Base-by-base conservation (phyloP, 2,113 vertebrate genomes). In the Sminthopsis crassicaudata region DNA sequence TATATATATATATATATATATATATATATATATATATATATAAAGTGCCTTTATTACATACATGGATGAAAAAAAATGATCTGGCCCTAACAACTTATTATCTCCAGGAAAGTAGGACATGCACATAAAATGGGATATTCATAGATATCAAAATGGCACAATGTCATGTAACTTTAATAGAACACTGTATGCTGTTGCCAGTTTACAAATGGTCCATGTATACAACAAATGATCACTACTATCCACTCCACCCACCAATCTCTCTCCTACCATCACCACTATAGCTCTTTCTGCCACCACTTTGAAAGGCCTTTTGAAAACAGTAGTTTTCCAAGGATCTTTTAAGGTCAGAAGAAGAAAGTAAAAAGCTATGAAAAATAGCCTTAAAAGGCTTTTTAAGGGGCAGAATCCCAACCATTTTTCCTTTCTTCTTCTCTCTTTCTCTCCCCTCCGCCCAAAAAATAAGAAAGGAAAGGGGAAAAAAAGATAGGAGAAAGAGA, bases 101-200 rank as follows among this genome's bases (percentile, higher is more conserved):
- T 36, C 9, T 60, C 10, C 36, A 67, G 36, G 30, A 67, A 76
- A n/a, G 30, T 76, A 16, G n/a, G 4, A 19, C 4, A n/a, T n/a
- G 14, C n/a, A 76, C 36, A 76, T 36, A 67, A 67, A 67, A 9
- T 50, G 50, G 50, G 50, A 50, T 7, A 50, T 67, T 67, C 11
- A 36, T 36, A 36, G 60, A 67, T 19, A 14, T 67, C 60, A 76
- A n/a, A n/a, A 76, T 76, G 60, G 30, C 4, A 76, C 27, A 48
- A 84, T 93, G 95, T 76, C 67, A 10, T 24, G 89, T n/a, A 6
- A 16, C 46, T 90, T 90, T 90, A 90, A 90, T 90, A 90, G 89
- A 26, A 90, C 2, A 46, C 23, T 46, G 36, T 76, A 76, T 12
- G 4, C 4, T 76, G 30, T n/a, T 76, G 60, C 60, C 30, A n/a